Evolutionary conservation across 2,113 vertebrate genomes (phyloP).

Genomic region (Ornithorhynchus anatinus): DNA sequence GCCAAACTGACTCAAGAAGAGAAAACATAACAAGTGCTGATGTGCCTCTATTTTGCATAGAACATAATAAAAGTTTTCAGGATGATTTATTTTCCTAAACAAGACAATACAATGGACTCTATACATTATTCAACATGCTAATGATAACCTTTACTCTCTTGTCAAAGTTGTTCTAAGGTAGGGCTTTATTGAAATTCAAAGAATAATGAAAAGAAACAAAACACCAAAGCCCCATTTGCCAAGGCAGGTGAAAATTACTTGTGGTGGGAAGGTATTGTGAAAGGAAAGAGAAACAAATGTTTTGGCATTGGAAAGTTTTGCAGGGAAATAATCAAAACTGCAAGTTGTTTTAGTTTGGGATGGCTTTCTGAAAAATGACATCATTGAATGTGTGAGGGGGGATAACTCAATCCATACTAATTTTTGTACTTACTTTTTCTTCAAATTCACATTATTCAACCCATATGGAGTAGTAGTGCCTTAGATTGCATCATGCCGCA

Average conservation of each 20-base stretch:
- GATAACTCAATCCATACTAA: neutral
- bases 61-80: conserved; percentile 33
- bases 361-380: neutral
- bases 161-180: conserved; percentile 11
- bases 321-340: neutral
- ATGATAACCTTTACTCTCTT: conserved; percentile 33
- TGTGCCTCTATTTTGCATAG: conserved; percentile 40
- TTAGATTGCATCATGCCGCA: neutral
- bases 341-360: neutral
- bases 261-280: neutral
- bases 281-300: neutral
- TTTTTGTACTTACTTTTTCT: neutral
- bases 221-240: neutral
- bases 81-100: conserved; percentile 57
- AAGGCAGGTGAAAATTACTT: neutral
- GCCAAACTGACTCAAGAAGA: conserved; percentile 30
- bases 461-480: neutral
- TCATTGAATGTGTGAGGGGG: neutral
- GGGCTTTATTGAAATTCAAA: neutral
- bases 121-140: conserved; percentile 32
- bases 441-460: neutral
- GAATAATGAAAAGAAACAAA: neutral
- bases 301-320: neutral
- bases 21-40: conserved; percentile 28
- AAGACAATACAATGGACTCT: conserved; percentile 33